Percentiles rank a stretch among this genome's conserved stretches.
phyloP scores from a whole-genome alignment of 1,140 invertebrate species.

The Lordiphosa stackelbergi region DNA sequence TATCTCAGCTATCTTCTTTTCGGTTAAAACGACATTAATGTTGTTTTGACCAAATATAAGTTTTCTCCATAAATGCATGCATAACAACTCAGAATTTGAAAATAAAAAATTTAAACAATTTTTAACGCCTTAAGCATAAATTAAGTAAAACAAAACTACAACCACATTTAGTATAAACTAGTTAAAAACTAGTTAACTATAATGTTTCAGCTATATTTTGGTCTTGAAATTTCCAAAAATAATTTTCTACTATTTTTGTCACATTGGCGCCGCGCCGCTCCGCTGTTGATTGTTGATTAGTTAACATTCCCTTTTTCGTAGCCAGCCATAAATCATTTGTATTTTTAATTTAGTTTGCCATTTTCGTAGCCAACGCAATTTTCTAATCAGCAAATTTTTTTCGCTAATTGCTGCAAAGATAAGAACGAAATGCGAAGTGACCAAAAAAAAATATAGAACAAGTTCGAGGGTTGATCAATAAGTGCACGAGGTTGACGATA shows the following conservation, averaged over 20 bases:
- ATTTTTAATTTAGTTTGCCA: slow-evolving; percentile 9
- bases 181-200: slow-evolving; percentile 47
- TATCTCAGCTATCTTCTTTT: slow-evolving; percentile 25
- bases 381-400: slow-evolving; percentile 49
- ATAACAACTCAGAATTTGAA: slow-evolving; percentile 36
- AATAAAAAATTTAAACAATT: slow-evolving; percentile 1
- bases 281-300: slow-evolving; percentile 26
- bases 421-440: slow-evolving; percentile 36
- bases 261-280: slow-evolving; percentile 18
- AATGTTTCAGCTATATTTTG: slow-evolving; percentile 19
- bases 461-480: slow-evolving; percentile 3
- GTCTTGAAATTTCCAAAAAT: slow-evolving; percentile 36
- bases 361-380: slow-evolving; percentile 1
- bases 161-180: slow-evolving; percentile 36
- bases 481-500: too few relatives aligned
- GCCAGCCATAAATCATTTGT: slow-evolving; percentile 27
- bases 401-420: slow-evolving; percentile 47
- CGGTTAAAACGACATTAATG: not conserved
- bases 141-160: slow-evolving; percentile 26
- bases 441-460: not conserved
- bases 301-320: slow-evolving; percentile 23
- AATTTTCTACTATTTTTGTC: slow-evolving; percentile 19
- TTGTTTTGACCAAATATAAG: slow-evolving; percentile 38
- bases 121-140: slow-evolving; percentile 41
- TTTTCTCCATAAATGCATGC: slow-evolving; percentile 22